Conservation (phyloP, 2,113 vertebrate genomes). For the Nyctibius bracteatus region DNA sequence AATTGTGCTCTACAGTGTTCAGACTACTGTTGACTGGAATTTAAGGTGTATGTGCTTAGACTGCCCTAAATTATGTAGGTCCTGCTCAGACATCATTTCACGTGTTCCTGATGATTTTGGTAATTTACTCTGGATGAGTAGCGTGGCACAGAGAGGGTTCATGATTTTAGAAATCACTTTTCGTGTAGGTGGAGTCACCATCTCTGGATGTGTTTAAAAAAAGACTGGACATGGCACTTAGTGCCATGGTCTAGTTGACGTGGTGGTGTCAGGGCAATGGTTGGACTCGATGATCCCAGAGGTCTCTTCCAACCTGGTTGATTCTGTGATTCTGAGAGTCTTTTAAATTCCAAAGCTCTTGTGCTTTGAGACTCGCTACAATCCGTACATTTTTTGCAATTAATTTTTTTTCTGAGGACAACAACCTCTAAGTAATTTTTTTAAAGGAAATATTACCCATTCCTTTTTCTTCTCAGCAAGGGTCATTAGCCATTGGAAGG, state of each 20-base stretch:
- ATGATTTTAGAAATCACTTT: neutral
- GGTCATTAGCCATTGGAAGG: no score
- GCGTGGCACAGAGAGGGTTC: neutral
- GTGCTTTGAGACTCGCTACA: neutral
- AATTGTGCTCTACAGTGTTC: neutral
- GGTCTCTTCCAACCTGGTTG: no score
- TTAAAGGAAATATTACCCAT: neutral
- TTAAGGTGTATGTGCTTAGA: neutral
- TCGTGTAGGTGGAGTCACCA: neutral
- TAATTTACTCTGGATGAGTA: neutral
- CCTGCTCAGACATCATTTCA: neutral
- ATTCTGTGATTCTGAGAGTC: no score
- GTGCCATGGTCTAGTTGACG: no score
- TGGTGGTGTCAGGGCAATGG: no score
- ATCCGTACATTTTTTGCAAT: neutral
- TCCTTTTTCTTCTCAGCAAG: no score
- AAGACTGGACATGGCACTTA: no score
- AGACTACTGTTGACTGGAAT: neutral
- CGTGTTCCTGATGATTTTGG: accelerated
- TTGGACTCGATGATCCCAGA: no score
- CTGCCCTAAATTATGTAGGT: neutral
- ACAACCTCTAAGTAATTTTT: neutral
- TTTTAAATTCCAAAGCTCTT: neutral
- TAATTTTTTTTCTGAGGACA: neutral
- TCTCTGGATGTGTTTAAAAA: no score